Conservation (phyloP, 2,888 invertebrate genomes). For the Sisyra nigra region DNA sequence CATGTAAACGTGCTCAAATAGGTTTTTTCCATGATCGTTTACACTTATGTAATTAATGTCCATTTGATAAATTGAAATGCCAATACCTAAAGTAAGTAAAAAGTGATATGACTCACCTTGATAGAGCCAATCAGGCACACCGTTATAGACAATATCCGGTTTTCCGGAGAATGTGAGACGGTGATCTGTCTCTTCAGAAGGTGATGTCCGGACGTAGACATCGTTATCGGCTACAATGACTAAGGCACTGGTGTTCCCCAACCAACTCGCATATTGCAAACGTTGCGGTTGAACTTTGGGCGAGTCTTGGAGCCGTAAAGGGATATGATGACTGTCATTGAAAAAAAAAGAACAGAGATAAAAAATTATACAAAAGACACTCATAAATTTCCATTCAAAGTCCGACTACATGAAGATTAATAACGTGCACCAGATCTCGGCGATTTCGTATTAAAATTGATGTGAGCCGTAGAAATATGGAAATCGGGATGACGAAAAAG, state of each 20-base stretch:
- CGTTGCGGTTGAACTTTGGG: conserved; percentile 50
- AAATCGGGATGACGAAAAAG: no score
- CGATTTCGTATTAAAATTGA: no score
- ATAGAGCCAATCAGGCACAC: conserved; percentile 92
- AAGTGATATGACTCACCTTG: conserved; percentile 73
- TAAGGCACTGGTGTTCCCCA: conserved; percentile 60
- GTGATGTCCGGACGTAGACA: conserved; percentile 65
- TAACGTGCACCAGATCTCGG: no score
- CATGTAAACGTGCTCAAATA: no score
- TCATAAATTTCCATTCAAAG: no score
- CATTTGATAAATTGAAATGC: no score
- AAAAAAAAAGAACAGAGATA: conserved; percentile 6
- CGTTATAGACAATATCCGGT: conserved; percentile 76
- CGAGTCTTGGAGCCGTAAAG: conserved; percentile 62
- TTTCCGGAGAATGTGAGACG: conserved; percentile 60
- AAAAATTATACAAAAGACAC: not conserved
- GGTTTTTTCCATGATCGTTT: no score
- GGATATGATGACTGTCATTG: conserved; percentile 59
- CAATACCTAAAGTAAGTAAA: no score
- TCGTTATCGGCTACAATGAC: conserved; percentile 77
- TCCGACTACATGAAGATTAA: no score
- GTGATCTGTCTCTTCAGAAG: conserved; percentile 47
- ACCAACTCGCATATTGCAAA: conserved; percentile 72
- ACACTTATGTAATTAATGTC: no score
- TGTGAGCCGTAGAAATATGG: no score